These are phyloP conservation scores for Tachuris rubrigastra DNA, from an alignment of 2,113 vertebrate genomes.

Conservation along the genomic window DNA sequence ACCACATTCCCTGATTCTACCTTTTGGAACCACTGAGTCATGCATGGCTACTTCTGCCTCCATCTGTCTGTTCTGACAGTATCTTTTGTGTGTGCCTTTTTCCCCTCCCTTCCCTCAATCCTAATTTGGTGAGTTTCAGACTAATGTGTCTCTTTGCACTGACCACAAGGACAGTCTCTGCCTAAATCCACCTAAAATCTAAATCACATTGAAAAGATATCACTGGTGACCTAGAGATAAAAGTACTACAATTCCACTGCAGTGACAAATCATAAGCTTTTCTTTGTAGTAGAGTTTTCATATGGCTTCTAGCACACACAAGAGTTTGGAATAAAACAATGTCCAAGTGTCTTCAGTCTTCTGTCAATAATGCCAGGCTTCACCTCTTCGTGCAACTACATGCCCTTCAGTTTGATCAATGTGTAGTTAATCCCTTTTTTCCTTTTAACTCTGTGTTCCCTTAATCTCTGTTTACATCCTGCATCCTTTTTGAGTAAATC, in stretches of 20 bases:
- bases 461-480: not conserved
- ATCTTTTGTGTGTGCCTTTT: not conserved
- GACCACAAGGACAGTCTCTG: not conserved
- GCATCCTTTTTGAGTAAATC: not conserved
- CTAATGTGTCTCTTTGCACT: not conserved
- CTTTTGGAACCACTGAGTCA: not conserved
- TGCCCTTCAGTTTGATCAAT: not conserved
- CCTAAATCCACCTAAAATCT: not conserved
- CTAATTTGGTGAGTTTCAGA: not conserved
- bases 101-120: not conserved
- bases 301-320: rapidly evolving
- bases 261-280: not conserved
- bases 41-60: not conserved
- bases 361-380: not conserved
- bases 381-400: not conserved
- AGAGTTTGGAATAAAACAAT: not conserved
- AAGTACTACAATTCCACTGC: not conserved
- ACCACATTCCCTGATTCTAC: not conserved
- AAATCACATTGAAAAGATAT: not conserved
- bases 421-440: not conserved
- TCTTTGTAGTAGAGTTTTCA: not conserved
- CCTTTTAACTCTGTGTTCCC: not conserved
- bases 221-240: not conserved
- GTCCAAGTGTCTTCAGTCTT: not conserved
- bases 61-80: not conserved